A percentile compares a stretch with the other conserved stretches of the same genome.
phyloP scores from a whole-genome alignment of 2,113 vertebrate genomes.

The Collichthys lucidus region DNA sequence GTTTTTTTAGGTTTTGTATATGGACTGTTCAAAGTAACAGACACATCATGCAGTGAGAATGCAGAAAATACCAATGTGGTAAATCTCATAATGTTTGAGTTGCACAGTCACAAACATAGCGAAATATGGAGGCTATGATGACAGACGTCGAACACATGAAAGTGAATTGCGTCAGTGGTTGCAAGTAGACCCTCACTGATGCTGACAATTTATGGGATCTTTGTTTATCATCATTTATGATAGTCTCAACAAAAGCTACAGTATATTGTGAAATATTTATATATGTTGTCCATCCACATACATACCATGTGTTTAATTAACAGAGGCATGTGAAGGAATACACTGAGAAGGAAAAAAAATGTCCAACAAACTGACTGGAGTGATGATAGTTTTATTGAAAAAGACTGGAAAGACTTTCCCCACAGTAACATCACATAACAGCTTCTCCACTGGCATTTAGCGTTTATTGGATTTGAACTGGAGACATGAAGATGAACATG shows the following conservation, averaged over 20 bases:
- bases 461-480: background rate
- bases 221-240: background rate
- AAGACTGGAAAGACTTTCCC: background rate
- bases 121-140: slow-evolving; percentile 13
- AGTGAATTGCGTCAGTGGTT: background rate
- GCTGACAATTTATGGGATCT: background rate
- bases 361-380: background rate
- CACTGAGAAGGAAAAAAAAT: background rate
- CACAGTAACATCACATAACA: background rate
- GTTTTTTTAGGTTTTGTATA: slow-evolving; percentile 16
- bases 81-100: background rate
- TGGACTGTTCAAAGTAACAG: slow-evolving; percentile 25
- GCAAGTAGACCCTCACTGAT: background rate
- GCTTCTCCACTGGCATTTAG: too few relatives aligned
- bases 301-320: background rate
- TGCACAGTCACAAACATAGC: slow-evolving; percentile 20
- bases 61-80: slow-evolving; percentile 45
- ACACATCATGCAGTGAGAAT: slow-evolving; percentile 29
- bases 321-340: background rate
- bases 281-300: background rate
- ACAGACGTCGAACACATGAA: slow-evolving; percentile 3
- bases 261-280: background rate
- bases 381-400: background rate
- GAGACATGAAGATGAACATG: background rate
- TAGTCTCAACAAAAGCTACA: background rate